Evolutionary conservation across 2,797 vertebrate genomes (phyloP).

Genomic region (Psittacula derbiana): DNA sequence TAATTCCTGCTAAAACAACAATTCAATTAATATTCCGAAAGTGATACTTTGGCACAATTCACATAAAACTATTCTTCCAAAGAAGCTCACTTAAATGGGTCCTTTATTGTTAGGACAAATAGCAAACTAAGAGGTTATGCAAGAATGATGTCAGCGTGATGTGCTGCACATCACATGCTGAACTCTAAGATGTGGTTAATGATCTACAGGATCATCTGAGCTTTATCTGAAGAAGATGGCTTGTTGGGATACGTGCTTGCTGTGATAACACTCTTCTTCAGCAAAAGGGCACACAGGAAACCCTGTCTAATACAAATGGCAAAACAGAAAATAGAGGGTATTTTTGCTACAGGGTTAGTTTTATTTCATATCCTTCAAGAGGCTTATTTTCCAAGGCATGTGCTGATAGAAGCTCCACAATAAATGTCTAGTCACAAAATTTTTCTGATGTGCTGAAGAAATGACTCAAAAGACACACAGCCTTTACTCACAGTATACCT

Average conservation of each 20-base stretch:
- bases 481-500: not conserved
- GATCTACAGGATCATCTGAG: slow-evolving; percentile 10
- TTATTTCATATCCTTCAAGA: not conserved
- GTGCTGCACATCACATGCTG: not conserved
- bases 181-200: not conserved
- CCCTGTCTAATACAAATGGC: not conserved
- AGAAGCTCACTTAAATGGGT: not conserved
- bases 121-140: not conserved
- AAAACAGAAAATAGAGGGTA: not conserved
- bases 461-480: not conserved
- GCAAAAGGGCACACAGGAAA: not conserved
- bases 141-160: not conserved
- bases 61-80: not conserved
- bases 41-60: not conserved
- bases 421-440: not conserved
- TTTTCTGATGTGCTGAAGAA: not conserved
- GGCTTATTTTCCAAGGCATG: not conserved
- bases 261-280: not conserved
- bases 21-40: not conserved
- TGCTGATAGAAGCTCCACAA: not conserved
- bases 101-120: not conserved
- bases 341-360: not conserved
- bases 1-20: not conserved
- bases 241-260: not conserved
- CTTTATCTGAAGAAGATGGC: not conserved